A percentile compares a stretch with the other conserved stretches of the same genome.
phyloP scores from a whole-genome alignment of 2,113 vertebrate genomes.

The Xyliphius kryptos region DNA sequence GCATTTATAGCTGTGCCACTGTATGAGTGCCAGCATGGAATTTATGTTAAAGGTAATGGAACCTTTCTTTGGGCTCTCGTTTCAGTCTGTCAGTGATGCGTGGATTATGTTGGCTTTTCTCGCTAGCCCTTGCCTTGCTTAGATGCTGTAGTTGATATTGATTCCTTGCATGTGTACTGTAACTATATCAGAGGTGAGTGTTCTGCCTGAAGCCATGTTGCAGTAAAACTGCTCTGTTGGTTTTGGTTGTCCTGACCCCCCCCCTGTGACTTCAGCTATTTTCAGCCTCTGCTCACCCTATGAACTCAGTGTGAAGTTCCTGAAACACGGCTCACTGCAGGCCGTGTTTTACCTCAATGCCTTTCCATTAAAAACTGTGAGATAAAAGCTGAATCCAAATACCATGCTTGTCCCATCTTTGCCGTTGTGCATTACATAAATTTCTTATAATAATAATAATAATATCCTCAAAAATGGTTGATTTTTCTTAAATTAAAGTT shows the following conservation, averaged over 20 bases:
- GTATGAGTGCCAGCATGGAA: not conserved
- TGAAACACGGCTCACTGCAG: constrained; percentile 28
- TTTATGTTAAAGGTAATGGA: not conserved
- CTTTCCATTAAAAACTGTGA: constrained; percentile 15
- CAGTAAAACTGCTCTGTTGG: constrained; percentile 13
- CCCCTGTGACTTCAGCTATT: constrained; percentile 42
- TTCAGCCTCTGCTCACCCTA: constrained; percentile 32
- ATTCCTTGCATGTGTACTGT: constrained; percentile 29
- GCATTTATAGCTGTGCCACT: not conserved
- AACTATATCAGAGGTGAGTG: constrained; percentile 21
- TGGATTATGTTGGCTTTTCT: constrained; percentile 8
- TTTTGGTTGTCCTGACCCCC: constrained; percentile 30
- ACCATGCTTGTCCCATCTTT: too few species aligned
- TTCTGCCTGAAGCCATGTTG: constrained; percentile 21
- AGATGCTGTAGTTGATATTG: constrained; percentile 16
- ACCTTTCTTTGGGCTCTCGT: constrained; percentile 4
- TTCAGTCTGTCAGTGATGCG: not conserved
- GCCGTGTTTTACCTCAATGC: constrained; percentile 1
- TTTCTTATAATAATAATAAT: too few species aligned
- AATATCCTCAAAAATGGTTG: too few species aligned
- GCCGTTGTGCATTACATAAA: too few species aligned
- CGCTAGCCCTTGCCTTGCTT: constrained; percentile 7
- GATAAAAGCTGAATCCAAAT: not conserved
- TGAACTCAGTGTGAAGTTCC: constrained; percentile 35
- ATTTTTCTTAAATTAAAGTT: too few species aligned